Evolutionary conservation across 1,140 invertebrate species (phyloP), one percentile per base, ranked within the genome.

Genomic region (Pectinophora gossypiella): DNA sequence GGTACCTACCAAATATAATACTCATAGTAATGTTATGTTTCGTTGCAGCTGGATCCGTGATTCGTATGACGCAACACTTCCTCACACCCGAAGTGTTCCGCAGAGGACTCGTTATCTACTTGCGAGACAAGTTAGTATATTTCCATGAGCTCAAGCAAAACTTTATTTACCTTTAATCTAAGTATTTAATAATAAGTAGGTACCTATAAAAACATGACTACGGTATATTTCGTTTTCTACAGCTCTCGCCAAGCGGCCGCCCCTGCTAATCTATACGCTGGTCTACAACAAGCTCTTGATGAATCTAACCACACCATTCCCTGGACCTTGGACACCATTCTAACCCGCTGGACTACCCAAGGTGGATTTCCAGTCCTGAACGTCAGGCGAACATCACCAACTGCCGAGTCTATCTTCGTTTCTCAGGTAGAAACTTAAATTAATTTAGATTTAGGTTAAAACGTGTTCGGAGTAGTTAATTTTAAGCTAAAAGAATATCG

Each of bases 271-370:
- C 55, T 88, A 3, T 86, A 79, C 90, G 53, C 65, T 0, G 89
- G 90, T 10, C 81, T 97, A 10, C 88, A 92, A 59, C 79, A 89
- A 16, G 82, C 68, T 0, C 19, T 85, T 0, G 51, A 75, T 44
- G 56, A 70, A 19, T 77, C 78, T 0, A 57, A 54, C 4, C 70
- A 74, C 42, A 59, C 18, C 7, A 59, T 84, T 2, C 65, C 67
- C 0, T 73, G 40, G 45, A 10, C 55, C 0, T 9, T 90, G 0
- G 32, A 56, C 0, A 64, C 77, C 0, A 74, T 93, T 7, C 89
- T 93, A 87, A 89, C 91, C 36, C 90, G 90, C 0, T 95, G 94
- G 93, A 91, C 91, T 1, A 79, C 90, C 35, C 92, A 94, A 70
- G 91, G 90, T 35, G 90, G 90, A 1, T 94, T 91, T 78, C 93